Conservation (phyloP, 1,140 invertebrate genomes). For the Drosophila murphyi region DNA sequence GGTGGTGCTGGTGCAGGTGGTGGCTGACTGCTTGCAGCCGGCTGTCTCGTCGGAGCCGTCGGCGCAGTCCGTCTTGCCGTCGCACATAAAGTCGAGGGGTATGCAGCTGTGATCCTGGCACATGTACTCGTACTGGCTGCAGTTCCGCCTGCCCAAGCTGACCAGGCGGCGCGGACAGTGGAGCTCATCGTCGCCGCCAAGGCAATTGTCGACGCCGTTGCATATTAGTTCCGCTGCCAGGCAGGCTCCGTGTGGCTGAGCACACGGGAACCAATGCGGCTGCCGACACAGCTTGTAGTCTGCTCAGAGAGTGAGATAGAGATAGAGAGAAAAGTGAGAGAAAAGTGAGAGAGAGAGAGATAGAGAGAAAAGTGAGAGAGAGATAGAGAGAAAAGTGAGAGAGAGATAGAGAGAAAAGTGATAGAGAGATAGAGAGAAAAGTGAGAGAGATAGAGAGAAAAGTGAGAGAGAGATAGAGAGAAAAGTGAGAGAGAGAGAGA, state of each 20-base stretch:
- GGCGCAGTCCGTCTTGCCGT: constrained; percentile 90
- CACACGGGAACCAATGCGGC: constrained; percentile 80
- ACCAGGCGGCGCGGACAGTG: constrained; percentile 43
- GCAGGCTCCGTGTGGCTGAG: constrained; percentile 78
- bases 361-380: no score
- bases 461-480: no score
- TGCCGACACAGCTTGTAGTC: constrained; percentile 73
- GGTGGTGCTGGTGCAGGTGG: constrained; percentile 51
- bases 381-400: no score
- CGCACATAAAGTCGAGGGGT: constrained; percentile 88
- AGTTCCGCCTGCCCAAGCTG: constrained; percentile 74
- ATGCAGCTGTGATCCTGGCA: constrained; percentile 89
- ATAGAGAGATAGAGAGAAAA: no score
- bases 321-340: no score
- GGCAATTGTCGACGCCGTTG: constrained; percentile 86
- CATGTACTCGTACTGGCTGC: constrained; percentile 85
- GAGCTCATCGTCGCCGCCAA: constrained; percentile 85
- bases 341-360: no score
- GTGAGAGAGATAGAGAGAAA: no score
- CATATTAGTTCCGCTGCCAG: constrained; percentile 84
- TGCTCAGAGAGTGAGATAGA: not conserved
- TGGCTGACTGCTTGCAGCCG: constrained; percentile 84
- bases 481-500: no score
- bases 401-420: no score
- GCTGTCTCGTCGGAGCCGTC: constrained; percentile 90